Percentiles rank a stretch among this genome's conserved stretches.
Evolutionary conservation across 2,113 vertebrate species (phyloP).

Genomic region (Pseudorhombus dupliciocellatus): DNA sequence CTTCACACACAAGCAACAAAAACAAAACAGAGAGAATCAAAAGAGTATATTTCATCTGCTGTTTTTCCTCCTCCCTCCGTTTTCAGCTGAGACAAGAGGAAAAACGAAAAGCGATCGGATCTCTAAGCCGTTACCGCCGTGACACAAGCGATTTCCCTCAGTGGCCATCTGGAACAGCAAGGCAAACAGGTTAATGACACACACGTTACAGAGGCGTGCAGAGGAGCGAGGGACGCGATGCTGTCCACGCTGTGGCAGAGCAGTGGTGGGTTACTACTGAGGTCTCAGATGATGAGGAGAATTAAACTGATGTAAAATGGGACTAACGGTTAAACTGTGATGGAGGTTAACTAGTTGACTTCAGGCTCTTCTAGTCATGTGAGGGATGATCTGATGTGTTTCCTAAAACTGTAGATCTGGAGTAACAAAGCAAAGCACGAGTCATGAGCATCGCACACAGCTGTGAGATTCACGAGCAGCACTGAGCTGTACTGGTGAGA

Average conservation of each 20-base stretch:
- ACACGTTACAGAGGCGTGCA: conserved; percentile 69
- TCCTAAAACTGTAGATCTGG: not conserved
- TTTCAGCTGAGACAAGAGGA: conserved; percentile 43
- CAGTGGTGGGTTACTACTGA: conserved; percentile 24
- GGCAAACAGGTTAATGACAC: conserved; percentile 95
- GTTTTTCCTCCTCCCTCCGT: conserved; percentile 51
- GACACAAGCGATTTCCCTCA: conserved; percentile 81
- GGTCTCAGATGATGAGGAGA: not conserved
- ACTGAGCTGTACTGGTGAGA: conserved; percentile 30
- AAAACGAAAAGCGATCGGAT: conserved; percentile 73
- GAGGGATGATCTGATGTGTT: not conserved
- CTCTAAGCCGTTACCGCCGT: conserved; percentile 76
- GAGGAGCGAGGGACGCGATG: conserved; percentile 48
- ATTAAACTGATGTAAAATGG: not conserved
- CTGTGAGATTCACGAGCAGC: not conserved
- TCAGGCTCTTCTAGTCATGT: too few relatives aligned
- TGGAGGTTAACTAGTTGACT: conserved; percentile 42
- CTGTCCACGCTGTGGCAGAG: conserved; percentile 28
- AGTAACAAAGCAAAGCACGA: conserved; percentile 29
- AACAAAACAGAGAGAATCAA: conserved; percentile 37
- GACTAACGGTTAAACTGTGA: not conserved
- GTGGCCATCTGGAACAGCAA: conserved; percentile 97
- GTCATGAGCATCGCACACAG: conserved; percentile 30
- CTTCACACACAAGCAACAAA: conserved; percentile 48
- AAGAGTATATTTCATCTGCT: conserved; percentile 39